Conservation (phyloP, 2,797 vertebrate genomes). For the Spea hammondii region DNA sequence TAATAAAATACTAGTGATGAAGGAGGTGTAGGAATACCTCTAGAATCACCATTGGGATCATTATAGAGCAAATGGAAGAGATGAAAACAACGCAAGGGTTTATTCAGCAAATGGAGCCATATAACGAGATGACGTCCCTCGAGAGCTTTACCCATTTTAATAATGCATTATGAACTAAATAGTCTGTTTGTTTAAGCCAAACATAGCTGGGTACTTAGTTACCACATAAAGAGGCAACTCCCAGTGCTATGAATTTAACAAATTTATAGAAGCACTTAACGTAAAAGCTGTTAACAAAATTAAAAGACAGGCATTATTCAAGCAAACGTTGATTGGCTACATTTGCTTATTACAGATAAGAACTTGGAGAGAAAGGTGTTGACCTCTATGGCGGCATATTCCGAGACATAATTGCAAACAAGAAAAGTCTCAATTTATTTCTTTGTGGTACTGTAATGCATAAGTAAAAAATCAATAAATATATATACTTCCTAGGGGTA, state of each 20-base stretch:
- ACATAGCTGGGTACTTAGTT: slow-evolving; percentile 89
- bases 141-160: slow-evolving; percentile 99
- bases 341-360: slow-evolving; percentile 26
- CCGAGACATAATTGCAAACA: neutral
- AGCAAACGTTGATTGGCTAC: slow-evolving; percentile 63
- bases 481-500: neutral
- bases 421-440: neutral
- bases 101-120: slow-evolving; percentile 99
- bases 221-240: slow-evolving; percentile 86
- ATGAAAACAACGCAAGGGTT: slow-evolving; percentile 99
- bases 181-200: slow-evolving; percentile 90
- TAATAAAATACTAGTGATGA: slow-evolving; percentile 94
- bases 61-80: slow-evolving; percentile 99
- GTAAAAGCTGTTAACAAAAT: slow-evolving; percentile 99
- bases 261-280: slow-evolving; percentile 98
- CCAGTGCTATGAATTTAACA: slow-evolving; percentile 92
- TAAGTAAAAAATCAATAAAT: neutral
- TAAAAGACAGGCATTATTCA: slow-evolving; percentile 80
- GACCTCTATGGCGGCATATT: neutral
- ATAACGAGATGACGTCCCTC: slow-evolving; percentile 96
- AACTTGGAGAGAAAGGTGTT: slow-evolving; percentile 1
- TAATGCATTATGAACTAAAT: slow-evolving; percentile 99
- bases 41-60: slow-evolving; percentile 96
- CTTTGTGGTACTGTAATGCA: neutral
- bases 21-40: slow-evolving; percentile 74